Evolutionary conservation across 2,888 invertebrate species (phyloP).

Genomic region (Stenolophus ochropezus): DNA sequence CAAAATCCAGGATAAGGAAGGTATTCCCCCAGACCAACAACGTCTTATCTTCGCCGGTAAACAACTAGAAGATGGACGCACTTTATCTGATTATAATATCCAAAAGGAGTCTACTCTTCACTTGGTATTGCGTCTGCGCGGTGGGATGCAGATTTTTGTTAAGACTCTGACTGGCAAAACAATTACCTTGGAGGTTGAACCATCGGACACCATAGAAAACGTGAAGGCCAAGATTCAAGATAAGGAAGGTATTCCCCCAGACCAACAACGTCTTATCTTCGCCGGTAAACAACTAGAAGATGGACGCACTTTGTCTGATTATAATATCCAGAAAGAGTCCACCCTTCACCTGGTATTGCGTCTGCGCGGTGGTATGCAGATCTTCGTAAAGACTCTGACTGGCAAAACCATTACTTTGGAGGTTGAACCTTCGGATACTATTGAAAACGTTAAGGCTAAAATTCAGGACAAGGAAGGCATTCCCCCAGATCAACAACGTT

Average conservation of each 20-base stretch:
- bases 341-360: constrained; percentile 94
- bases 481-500: constrained; percentile 85
- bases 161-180: constrained; percentile 78
- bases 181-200: constrained; percentile 76
- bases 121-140: constrained; percentile 77
- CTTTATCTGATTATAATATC: constrained; percentile 80
- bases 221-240: constrained; percentile 76
- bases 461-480: constrained; percentile 74
- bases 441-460: constrained; percentile 79
- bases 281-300: constrained; percentile 85
- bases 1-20: constrained; percentile 77
- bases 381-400: constrained; percentile 76
- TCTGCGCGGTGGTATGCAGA: constrained; percentile 82
- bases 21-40: constrained; percentile 78
- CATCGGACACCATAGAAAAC: constrained; percentile 78
- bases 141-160: constrained; percentile 82
- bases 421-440: constrained; percentile 78
- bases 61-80: constrained; percentile 82
- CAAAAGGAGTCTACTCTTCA: constrained; percentile 79
- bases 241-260: constrained; percentile 91
- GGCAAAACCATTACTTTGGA: constrained; percentile 76
- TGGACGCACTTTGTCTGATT: constrained; percentile 78
- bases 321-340: constrained; percentile 94
- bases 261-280: constrained; percentile 90
- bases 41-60: constrained; percentile 81